A percentile compares a stretch with the other conserved stretches of the same genome.
Evolutionary conservation across 2,113 vertebrate species (phyloP).

Genomic region (Damaliscus lunatus): DNA sequence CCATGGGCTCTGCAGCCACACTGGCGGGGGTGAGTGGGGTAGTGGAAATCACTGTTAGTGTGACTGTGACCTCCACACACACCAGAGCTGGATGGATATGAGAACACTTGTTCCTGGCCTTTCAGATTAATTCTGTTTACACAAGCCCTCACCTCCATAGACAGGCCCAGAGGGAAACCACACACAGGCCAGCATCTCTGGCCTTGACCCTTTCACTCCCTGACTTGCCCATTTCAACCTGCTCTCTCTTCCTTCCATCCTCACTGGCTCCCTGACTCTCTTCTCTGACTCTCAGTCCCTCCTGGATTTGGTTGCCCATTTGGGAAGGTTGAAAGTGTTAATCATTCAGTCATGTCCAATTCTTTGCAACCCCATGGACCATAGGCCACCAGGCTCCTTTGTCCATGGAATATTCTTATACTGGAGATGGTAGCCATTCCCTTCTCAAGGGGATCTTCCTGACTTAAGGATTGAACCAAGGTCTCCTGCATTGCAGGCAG

Average conservation of each 20-base stretch:
- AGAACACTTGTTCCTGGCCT: not conserved
- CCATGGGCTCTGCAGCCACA: rapidly evolving
- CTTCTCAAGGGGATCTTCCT: not conserved
- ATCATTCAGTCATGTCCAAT: not conserved
- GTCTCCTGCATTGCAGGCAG: not conserved
- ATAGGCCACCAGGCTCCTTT: not conserved
- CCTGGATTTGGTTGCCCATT: not conserved
- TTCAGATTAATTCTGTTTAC: not conserved
- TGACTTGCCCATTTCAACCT: rapidly evolving
- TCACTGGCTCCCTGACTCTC: not conserved
- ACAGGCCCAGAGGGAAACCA: not conserved
- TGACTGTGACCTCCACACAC: not conserved
- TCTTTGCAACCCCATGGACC: not conserved
- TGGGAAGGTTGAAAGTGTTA: not conserved
- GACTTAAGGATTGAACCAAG: not conserved
- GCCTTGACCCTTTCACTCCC: not conserved
- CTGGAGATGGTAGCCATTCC: not conserved
- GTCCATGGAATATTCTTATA: not conserved
- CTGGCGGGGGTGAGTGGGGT: not conserved
- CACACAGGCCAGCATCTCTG: not conserved
- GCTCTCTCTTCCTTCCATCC: not conserved
- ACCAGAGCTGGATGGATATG: not conserved
- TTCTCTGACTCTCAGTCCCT: not conserved
- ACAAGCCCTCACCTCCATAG: rapidly evolving
- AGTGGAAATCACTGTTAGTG: not conserved